phyloP scores from a whole-genome alignment of 2,113 vertebrate genomes.

The Spermophilus dauricus region DNA sequence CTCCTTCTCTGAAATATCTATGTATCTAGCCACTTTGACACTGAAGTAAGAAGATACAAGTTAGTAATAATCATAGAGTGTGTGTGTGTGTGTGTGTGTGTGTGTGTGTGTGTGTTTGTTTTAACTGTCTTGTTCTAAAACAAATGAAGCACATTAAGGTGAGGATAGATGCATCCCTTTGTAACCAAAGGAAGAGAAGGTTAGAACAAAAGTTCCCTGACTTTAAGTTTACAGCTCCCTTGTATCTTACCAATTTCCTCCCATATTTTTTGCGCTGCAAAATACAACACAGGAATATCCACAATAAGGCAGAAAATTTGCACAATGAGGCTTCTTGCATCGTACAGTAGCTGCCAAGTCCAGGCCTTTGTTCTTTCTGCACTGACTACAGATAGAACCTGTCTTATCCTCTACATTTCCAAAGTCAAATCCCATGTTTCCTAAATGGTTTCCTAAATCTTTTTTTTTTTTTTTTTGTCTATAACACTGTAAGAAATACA shows the following conservation, averaged over 20 bases:
- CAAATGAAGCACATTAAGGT: background rate
- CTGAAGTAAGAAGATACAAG: background rate
- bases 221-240: background rate
- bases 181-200: background rate
- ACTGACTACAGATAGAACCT: background rate
- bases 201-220: background rate
- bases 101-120: too few relatives aligned
- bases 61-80: background rate
- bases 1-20: background rate
- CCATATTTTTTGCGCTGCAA: background rate
- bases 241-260: background rate
- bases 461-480: slow-evolving; percentile 7
- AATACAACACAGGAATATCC: background rate
- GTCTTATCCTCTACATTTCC: background rate
- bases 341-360: background rate
- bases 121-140: slow-evolving; percentile 31
- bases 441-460: background rate
- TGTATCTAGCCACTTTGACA: background rate
- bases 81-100: too few relatives aligned
- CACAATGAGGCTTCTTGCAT: background rate
- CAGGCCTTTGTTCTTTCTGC: background rate
- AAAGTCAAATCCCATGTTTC: background rate
- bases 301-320: background rate
- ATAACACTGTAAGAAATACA: background rate
- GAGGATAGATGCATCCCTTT: background rate